These are phyloP conservation scores for Pempheris klunzingeri DNA, from an alignment of 2,797 vertebrate genomes.

Conservation along the genomic window DNA sequence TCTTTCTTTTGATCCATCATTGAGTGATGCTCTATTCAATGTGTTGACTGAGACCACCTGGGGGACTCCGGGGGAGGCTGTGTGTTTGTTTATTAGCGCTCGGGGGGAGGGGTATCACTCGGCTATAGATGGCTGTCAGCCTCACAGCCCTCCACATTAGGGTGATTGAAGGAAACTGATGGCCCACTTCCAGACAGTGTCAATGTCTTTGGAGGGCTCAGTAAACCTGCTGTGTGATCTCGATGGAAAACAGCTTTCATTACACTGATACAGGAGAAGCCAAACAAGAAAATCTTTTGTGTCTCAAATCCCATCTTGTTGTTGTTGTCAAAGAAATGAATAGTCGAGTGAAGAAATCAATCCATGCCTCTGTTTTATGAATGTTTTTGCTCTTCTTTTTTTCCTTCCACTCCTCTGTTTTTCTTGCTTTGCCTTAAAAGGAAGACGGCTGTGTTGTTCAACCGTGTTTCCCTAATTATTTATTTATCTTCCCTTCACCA, in stretches of 20 bases:
- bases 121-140: slow-evolving; percentile 72
- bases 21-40: slow-evolving; percentile 78
- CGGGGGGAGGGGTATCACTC: slow-evolving; percentile 59
- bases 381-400: not conserved
- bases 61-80: slow-evolving; percentile 67
- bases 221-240: slow-evolving; percentile 66
- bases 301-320: slow-evolving; percentile 47
- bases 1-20: slow-evolving; percentile 78
- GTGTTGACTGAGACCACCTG: slow-evolving; percentile 80
- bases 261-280: slow-evolving; percentile 70
- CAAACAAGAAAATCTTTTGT: slow-evolving; percentile 65
- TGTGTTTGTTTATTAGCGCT: slow-evolving; percentile 77
- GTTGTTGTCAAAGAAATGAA: slow-evolving; percentile 54
- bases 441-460: slow-evolving; percentile 45
- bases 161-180: slow-evolving; percentile 78
- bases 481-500: slow-evolving; percentile 78
- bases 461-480: slow-evolving; percentile 74
- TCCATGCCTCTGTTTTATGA: slow-evolving; percentile 36
- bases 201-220: slow-evolving; percentile 68
- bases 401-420: not conserved
- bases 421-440: slow-evolving; percentile 29
- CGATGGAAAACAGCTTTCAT: slow-evolving; percentile 71
- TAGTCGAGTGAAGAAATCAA: slow-evolving; percentile 35
- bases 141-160: slow-evolving; percentile 64
- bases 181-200: slow-evolving; percentile 81